Evolutionary conservation across 2,888 invertebrate genomes (phyloP), one percentile per base, ranked within the genome.

Genomic region (Lasioglossum leucozonium): DNA sequence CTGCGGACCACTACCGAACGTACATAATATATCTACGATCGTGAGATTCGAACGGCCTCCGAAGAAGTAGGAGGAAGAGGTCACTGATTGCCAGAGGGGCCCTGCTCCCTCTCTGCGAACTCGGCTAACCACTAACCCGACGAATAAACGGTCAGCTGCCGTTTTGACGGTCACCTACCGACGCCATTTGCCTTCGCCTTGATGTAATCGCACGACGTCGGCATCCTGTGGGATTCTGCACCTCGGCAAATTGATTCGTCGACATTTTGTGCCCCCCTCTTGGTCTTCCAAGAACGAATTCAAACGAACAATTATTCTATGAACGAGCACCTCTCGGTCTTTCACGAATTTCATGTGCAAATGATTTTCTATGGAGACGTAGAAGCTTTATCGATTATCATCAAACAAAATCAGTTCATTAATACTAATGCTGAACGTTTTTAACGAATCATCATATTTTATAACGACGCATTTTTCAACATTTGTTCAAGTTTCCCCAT

Each of bases 21-120:
- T 92, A 65, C 65, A 65, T 34, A 92, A 65, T 34, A 92, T 92
- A 91, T 93, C 89, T 91, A 85, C 89, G 92, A 93, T 93, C 93
- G 92, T 93, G 93, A 92, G 93, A 93, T 92, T 93, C 90, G 88
- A 81, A 80, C 87, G 84, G 86, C 88, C 86, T 90, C 89, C 90
- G 81, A 88, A 87, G 88, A 84, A 81, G 91, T 77, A 86, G 88
- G 86, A 88, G 87, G 90, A 84, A 78, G 91, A 88, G 88, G 84
- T 88, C 82, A 82, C 89, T 81, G 91, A 90, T 90, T 87, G 89
- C 84, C 84, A 65, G 88, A 86, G 81, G 85, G 84, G 76, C 71
- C 80, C 80, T n/a, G 47, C 51, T 71, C 51, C 82, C 84, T 30
- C 37, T 75, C 55, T n/a, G 44, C 51, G 22, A n/a, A 51, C 44